A percentile compares a stretch with the other conserved stretches of the same genome.
Conservation (phyloP, 2,113 vertebrate genomes). For the Trichomycterus rosablanca region DNA sequence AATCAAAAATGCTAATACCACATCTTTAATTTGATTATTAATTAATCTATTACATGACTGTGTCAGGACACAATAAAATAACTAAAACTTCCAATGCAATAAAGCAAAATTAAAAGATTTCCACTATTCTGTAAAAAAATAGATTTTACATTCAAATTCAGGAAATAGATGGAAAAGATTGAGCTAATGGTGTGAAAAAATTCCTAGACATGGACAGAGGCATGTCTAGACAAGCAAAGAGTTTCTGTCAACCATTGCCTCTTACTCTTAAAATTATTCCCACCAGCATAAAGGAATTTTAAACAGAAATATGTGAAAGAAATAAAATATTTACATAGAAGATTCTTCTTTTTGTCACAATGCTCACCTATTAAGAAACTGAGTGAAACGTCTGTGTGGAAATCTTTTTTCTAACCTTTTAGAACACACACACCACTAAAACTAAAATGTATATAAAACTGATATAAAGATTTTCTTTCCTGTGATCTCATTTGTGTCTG, state of each 20-base stretch:
- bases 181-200: slow-evolving; percentile 5
- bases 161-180: not conserved
- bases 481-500: too few species aligned
- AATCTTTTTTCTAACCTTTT: too few species aligned
- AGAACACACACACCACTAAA: not conserved
- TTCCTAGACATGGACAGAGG: slow-evolving; percentile 15
- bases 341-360: too few species aligned
- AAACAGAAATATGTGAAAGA: not conserved
- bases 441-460: not conserved
- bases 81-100: too few species aligned
- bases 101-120: too few species aligned
- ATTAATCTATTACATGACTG: too few species aligned
- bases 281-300: slow-evolving; percentile 10
- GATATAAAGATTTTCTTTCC: too few species aligned
- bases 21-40: too few species aligned
- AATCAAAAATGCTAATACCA: too few species aligned
- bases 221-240: slow-evolving; percentile 29
- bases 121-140: not conserved
- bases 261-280: slow-evolving; percentile 11
- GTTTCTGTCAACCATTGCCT: not conserved
- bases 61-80: too few species aligned
- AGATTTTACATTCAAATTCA: not conserved
- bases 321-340: not conserved
- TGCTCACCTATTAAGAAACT: too few species aligned
- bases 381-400: too few species aligned